Evolutionary conservation across 2,888 invertebrate species (phyloP), one percentile per base, ranked within the genome.

Genomic region (Merodon equestris): DNA sequence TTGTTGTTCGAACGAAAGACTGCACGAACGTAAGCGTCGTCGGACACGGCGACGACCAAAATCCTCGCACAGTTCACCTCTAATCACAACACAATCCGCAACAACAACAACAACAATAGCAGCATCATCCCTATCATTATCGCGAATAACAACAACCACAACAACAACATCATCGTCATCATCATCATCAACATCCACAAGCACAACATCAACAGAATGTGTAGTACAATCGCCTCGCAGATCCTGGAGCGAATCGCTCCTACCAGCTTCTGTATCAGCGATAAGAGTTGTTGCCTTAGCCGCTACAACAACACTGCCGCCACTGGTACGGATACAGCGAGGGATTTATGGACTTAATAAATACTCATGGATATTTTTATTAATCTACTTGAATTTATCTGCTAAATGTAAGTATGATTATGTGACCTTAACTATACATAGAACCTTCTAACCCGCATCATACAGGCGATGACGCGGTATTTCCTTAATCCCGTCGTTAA

Each of bases 361-460:
- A 86, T 87, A 87, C 86, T 88, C 87, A 86, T 88, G 87, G 87
- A 89, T 88, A 87, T 88, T 88, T 87, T 87, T 88, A 85, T 84
- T 89, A 85, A 88, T 88, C 84, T 89, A 88, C 85, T 88, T 88
- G 85, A 88, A 88, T 86, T 86, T 88, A 85, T 88, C 88, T 87
- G 88, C 88, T 85, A 88, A 87, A 88, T 87, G 88, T 88, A 84
- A 88, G 88, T 87, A 84, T 14, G 7, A 27, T 27, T 27, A 27
- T 7, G 7, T 27, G 27, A 27, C 27, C 3, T 27, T 7, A 27
- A 27, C 2, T 27, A 27, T 27, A 27, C 7, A 7, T 27, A 27
- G 2, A n/a, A n/a, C n/a, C n/a, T n/a, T n/a, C 2, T 27, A 27
- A 7, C 27, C 27, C 27, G 3, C 27, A 27, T 27, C 2, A 27